Evolutionary conservation across 2,888 invertebrate genomes (phyloP).

Genomic region (Rotaria sp.): DNA sequence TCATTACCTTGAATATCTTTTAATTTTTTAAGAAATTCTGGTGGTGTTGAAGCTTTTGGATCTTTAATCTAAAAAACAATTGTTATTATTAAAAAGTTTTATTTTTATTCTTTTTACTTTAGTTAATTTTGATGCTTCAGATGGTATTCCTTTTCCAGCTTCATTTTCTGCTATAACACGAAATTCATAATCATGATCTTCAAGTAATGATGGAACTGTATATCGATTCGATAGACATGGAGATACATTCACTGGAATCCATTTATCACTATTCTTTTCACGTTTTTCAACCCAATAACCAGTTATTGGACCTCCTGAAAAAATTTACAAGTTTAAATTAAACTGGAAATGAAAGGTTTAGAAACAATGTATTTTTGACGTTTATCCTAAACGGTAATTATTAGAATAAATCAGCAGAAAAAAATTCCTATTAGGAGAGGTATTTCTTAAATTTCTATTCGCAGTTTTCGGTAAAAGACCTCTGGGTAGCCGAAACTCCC

Average conservation of each 20-base stretch:
- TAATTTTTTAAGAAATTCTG: slow-evolving; percentile 77
- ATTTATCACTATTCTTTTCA: slow-evolving; percentile 65
- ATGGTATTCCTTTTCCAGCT: slow-evolving; percentile 81
- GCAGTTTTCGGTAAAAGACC: no score
- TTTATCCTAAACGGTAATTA: no score
- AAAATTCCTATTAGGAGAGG: no score
- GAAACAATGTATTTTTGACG: no score
- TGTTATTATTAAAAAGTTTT: neutral
- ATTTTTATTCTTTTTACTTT: slow-evolving; percentile 59
- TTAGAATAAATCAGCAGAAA: no score
- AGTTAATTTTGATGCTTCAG: slow-evolving; percentile 74
- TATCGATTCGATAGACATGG: slow-evolving; percentile 69
- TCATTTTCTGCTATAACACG: slow-evolving; percentile 90
- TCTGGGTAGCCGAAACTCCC: no score
- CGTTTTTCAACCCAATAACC: slow-evolving; percentile 99
- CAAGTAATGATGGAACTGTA: slow-evolving; percentile 87
- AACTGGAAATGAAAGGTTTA: no score
- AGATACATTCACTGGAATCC: slow-evolving; percentile 77
- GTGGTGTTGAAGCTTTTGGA: slow-evolving; percentile 81
- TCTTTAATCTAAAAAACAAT: slow-evolving; percentile 63
- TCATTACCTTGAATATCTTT: slow-evolving; percentile 80
- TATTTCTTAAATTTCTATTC: no score
- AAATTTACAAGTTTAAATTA: neutral
- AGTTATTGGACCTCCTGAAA: slow-evolving; percentile 71
- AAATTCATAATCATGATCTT: slow-evolving; percentile 95